phyloP scores from a whole-genome alignment of 2,888 invertebrate genomes.

The Epirrhoe alternata region DNA sequence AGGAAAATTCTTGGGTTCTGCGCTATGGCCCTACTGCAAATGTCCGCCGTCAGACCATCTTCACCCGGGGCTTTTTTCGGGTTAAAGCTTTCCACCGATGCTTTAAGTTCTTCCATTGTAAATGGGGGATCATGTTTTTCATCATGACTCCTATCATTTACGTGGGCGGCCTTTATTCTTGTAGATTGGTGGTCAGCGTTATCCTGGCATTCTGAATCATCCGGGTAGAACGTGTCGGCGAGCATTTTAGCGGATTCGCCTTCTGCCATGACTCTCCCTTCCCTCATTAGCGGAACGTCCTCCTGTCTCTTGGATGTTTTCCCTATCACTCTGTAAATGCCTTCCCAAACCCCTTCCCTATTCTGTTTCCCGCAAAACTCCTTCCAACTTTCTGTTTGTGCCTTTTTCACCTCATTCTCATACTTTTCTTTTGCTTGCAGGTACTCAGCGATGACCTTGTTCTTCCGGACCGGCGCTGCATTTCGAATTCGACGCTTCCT shows the following conservation, averaged over 20 bases:
- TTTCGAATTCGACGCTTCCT: not conserved
- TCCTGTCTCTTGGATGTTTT: not conserved
- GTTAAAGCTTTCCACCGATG: no score
- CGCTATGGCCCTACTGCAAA: no score
- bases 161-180: not conserved
- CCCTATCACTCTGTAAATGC: not conserved
- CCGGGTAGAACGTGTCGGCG: not conserved
- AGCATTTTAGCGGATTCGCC: not conserved
- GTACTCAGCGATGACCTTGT: slow-evolving; percentile 3
- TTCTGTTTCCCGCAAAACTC: not conserved
- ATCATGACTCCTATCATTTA: not conserved
- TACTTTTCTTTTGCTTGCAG: slow-evolving; percentile 13
- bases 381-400: not conserved
- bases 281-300: not conserved
- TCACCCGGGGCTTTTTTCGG: no score
- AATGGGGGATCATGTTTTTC: not conserved
- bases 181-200: not conserved
- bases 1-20: no score
- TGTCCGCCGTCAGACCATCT: no score
- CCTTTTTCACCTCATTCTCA: not conserved
- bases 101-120: not conserved
- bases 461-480: slow-evolving; percentile 1
- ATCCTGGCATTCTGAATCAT: not conserved
- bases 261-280: no score
- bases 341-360: no score